Evolutionary conservation across 2,888 invertebrate species (phyloP).

Genomic region (Ethmia dodecea): DNA sequence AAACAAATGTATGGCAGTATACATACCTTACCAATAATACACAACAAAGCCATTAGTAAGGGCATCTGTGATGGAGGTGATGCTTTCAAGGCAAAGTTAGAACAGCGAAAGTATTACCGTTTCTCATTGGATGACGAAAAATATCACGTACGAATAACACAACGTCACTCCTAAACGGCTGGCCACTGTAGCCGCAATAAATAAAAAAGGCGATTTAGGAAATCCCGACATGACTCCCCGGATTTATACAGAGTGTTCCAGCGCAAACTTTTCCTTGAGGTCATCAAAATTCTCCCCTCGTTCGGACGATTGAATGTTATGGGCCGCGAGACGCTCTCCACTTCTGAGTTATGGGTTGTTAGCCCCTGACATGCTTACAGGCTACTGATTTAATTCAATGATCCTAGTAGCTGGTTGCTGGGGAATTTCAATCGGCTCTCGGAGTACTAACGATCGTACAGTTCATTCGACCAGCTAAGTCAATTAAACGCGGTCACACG

Average conservation of each 20-base stretch:
- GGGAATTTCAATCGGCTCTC: slow-evolving; percentile 16
- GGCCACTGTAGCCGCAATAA: slow-evolving; percentile 62
- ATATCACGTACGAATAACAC: slow-evolving; percentile 50
- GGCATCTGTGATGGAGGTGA: too few species aligned
- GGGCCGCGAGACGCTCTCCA: slow-evolving; percentile 65
- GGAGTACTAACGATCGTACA: slow-evolving; percentile 2
- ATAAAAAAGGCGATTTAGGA: slow-evolving; percentile 72
- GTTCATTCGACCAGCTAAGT: slow-evolving; percentile 5
- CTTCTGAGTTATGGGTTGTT: slow-evolving; percentile 64
- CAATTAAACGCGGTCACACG: too few species aligned
- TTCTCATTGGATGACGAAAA: slow-evolving; percentile 25
- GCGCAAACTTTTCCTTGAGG: slow-evolving; percentile 67
- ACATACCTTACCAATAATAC: too few species aligned
- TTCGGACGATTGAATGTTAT: slow-evolving; percentile 73
- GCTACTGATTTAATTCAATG: slow-evolving; percentile 61
- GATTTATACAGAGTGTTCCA: slow-evolving; percentile 71
- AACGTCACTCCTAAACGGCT: slow-evolving; percentile 59
- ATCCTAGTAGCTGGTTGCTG: slow-evolving; percentile 19
- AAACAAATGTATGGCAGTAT: too few species aligned
- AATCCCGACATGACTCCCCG: slow-evolving; percentile 70
- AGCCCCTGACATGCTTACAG: slow-evolving; percentile 53
- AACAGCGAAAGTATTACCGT: too few species aligned
- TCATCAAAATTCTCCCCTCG: slow-evolving; percentile 73
- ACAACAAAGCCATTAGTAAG: too few species aligned
- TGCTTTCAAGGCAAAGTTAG: too few species aligned